phyloP scores from a whole-genome alignment of 1,140 invertebrate species.

The Megalonaias nervosa region DNA sequence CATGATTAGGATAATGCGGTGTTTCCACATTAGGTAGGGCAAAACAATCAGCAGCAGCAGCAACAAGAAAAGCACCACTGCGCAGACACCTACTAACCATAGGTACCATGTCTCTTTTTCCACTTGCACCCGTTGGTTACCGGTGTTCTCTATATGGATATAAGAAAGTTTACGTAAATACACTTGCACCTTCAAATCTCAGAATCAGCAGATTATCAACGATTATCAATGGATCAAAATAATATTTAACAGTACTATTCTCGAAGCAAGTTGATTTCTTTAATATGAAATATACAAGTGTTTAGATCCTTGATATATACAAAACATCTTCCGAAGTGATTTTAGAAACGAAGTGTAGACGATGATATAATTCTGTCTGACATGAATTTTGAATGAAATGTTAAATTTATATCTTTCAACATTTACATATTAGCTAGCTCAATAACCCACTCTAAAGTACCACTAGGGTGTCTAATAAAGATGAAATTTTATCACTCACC shows the following conservation, averaged over 20 bases:
- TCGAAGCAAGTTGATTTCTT: not conserved
- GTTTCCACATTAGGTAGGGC: conserved; percentile 47
- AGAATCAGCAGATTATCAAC: not conserved
- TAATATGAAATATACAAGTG: not conserved
- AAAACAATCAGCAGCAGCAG: conserved; percentile 37
- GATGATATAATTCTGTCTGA: too few relatives aligned
- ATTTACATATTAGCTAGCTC: too few relatives aligned
- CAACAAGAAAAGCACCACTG: conserved; percentile 30
- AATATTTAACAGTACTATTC: not conserved
- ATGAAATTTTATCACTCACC: too few relatives aligned
- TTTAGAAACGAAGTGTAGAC: too few relatives aligned
- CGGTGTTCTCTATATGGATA: not conserved
- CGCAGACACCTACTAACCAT: conserved; percentile 46
- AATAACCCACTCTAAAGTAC: too few relatives aligned
- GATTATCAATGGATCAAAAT: not conserved
- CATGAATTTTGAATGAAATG: too few relatives aligned
- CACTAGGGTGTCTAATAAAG: too few relatives aligned
- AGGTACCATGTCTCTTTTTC: conserved; percentile 34
- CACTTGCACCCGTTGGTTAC: not conserved
- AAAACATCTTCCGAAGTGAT: too few relatives aligned
- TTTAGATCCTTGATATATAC: too few relatives aligned
- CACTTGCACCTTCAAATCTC: not conserved
- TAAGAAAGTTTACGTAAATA: not conserved
- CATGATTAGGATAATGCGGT: conserved; percentile 53
- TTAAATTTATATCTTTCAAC: too few relatives aligned